Evolutionary conservation across 1,140 invertebrate species (phyloP), one percentile per base, ranked within the genome.

Genomic region (Drosophila novamexicana): DNA sequence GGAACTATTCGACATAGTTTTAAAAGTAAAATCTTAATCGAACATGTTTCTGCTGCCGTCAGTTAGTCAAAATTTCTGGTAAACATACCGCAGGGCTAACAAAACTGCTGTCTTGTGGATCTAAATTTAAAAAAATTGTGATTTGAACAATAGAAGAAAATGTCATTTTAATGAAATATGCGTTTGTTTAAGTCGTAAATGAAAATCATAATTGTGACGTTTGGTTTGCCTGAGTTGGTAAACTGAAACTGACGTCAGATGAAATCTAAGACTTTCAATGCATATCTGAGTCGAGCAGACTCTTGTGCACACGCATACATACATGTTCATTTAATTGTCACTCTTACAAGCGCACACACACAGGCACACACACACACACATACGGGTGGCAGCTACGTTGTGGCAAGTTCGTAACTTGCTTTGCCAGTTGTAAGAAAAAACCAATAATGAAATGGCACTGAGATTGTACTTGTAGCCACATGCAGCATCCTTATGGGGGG

Each of bases 391-490:
- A 68, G 67, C 45, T 58, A 52, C 54, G 32, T 72, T 72, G 69
- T 66, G 69, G 69, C 54, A 72, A 56, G 59, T 45, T 69, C 42
- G 29, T 64, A 70, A 70, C 67, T 52, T 50, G 69, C 39, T 29
- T 40, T 73, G 69, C 22, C 61, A 71, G 54, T 53, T 68, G 65
- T 75, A 75, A 63, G 66, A 75, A 70, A 75, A 75, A 59, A 63
- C 58, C 67, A 75, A 75, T 75, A 75, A 70, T 75, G 72, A 45
- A 75, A 70, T 75, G 72, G 53, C 66, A 70, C 45, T 75, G 45
- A 39, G 49, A 53, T 64, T 75, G 58, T 56, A 52, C 37, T 69
- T 57, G 44, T n/a, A 72, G 62, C 62, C 45, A 58, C 62, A 64
- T 72, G 72, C 53, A 75, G 72, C 72, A 53, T 75, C 59, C 67